A percentile compares a stretch with the other conserved stretches of the same genome.
phyloP scores from a whole-genome alignment of 2,113 vertebrate species.

The Etia nguti region DNA sequence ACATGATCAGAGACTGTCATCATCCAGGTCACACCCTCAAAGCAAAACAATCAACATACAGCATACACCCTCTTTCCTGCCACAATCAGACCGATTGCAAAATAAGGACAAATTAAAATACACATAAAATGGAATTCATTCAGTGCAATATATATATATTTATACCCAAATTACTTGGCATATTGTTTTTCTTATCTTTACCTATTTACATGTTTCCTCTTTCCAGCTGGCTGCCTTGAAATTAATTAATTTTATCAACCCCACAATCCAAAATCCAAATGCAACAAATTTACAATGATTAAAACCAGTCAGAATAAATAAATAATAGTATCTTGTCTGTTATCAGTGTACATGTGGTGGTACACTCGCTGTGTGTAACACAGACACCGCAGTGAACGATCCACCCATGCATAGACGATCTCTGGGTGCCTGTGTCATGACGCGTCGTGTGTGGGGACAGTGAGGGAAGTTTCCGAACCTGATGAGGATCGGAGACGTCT shows the following conservation, averaged over 20 bases:
- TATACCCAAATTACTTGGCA: too few relatives aligned
- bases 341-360: neutral
- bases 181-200: too few relatives aligned
- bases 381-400: neutral
- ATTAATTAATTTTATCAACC: too few relatives aligned
- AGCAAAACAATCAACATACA: neutral
- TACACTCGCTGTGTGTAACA: accelerated
- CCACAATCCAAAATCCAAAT: neutral
- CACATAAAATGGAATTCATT: neutral
- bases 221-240: too few relatives aligned
- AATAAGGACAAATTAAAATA: neutral
- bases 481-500: too few relatives aligned
- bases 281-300: neutral
- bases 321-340: neutral
- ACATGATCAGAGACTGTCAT: neutral
- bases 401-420: neutral
- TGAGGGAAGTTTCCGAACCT: slow-evolving; percentile 37
- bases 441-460: slow-evolving; percentile 15
- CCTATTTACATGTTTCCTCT: too few relatives aligned
- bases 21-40: neutral
- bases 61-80: neutral
- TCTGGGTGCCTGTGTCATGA: slow-evolving; percentile 18
- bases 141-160: too few relatives aligned
- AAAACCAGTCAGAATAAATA: neutral
- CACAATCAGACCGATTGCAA: accelerated